Percentiles rank a stretch among this genome's conserved stretches.
Evolutionary conservation across 1,140 invertebrate genomes (phyloP).

Genomic region (Drosophila biarmipes): DNA sequence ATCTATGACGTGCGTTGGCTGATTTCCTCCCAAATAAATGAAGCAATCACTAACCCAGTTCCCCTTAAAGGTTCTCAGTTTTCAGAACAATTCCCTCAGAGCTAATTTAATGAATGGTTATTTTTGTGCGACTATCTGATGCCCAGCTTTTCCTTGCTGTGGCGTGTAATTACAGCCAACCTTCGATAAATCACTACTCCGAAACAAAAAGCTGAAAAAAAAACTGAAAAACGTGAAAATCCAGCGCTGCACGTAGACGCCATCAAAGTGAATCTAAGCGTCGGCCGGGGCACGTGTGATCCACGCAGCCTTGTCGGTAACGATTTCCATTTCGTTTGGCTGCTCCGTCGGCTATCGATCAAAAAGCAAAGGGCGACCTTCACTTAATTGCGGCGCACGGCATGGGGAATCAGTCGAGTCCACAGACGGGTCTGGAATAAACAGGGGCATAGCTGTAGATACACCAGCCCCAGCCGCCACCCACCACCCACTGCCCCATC

Average conservation of each 20-base stretch:
- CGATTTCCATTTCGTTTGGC: conserved; percentile 37
- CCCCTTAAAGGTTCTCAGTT: neutral
- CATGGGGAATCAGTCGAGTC: conserved; percentile 8
- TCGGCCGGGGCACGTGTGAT: conserved; percentile 59
- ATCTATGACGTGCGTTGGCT: neutral
- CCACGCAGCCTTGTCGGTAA: conserved; percentile 59
- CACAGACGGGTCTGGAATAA: conserved; percentile 9
- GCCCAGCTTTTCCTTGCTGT: conserved; percentile 3
- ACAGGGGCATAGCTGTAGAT: neutral
- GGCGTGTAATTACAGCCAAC: conserved; percentile 42
- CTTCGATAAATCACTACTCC: conserved; percentile 49
- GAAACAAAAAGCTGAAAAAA: conserved; percentile 4
- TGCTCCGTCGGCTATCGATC: conserved; percentile 40
- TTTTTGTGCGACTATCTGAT: neutral
- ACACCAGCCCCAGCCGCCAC: too few relatives aligned
- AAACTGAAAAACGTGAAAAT: conserved; percentile 55
- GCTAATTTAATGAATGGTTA: conserved; percentile 6
- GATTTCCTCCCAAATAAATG: neutral
- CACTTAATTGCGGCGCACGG: conserved; percentile 57
- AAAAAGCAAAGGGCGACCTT: conserved; percentile 62
- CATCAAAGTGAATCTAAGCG: conserved; percentile 70
- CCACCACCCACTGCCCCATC: neutral
- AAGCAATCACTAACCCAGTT: neutral
- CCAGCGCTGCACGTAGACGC: conserved; percentile 54
- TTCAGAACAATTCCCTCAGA: neutral